Evolutionary conservation across 1,140 invertebrate species (phyloP).

Genomic region (Listronotus oregonensis): DNA sequence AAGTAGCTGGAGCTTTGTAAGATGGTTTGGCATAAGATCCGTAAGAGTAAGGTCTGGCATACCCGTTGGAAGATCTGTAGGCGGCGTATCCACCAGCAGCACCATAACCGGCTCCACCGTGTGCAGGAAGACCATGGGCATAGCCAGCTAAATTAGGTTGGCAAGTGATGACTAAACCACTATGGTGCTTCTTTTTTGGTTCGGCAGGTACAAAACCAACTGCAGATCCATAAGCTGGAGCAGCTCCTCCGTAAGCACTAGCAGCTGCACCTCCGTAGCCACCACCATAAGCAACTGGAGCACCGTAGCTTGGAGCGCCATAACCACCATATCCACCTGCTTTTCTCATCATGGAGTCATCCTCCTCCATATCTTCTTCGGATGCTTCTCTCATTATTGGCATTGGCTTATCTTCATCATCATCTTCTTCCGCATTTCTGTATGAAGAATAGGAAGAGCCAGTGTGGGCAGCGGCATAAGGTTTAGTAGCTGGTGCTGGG

Average conservation of each 20-base stretch:
- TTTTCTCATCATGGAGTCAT: constrained; percentile 21
- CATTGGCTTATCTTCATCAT: constrained; percentile 15
- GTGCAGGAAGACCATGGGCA: constrained; percentile 35
- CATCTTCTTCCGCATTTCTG: constrained; percentile 15
- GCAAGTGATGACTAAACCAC: constrained; percentile 53
- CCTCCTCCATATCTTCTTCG: constrained; percentile 32
- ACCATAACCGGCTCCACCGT: constrained; percentile 37
- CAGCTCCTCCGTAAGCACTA: constrained; percentile 6
- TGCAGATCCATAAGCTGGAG: background rate
- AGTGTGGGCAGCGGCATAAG: constrained; percentile 32
- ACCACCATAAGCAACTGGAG: constrained; percentile 20
- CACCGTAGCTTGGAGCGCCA: constrained; percentile 34
- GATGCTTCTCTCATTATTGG: constrained; percentile 19
- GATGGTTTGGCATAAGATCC: constrained; percentile 24
- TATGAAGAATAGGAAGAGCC: constrained; percentile 17
- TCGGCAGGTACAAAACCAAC: constrained; percentile 18
- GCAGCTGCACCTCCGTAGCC: constrained; percentile 15
- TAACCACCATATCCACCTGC: constrained; percentile 23
- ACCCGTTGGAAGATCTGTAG: constrained; percentile 35
- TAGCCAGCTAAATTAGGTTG: constrained; percentile 54
- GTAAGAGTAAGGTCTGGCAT: constrained; percentile 30
- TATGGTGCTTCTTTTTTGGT: constrained; percentile 38
- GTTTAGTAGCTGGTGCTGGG: constrained; percentile 34
- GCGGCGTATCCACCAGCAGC: constrained; percentile 23
- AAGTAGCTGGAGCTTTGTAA: constrained; percentile 30